phyloP scores from a whole-genome alignment of 2,113 vertebrate genomes.

The Dicrurus megarhynchus region DNA sequence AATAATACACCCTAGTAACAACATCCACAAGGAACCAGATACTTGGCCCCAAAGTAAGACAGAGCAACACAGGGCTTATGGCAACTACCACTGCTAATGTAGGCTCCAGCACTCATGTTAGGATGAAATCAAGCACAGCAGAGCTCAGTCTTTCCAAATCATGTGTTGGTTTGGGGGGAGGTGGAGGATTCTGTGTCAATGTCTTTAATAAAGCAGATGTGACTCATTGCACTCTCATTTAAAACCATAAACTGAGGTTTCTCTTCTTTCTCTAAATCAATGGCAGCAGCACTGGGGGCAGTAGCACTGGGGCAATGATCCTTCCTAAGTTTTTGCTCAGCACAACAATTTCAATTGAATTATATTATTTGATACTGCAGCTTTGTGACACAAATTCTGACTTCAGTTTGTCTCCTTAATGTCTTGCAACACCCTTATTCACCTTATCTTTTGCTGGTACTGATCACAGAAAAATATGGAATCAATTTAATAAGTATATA shows the following conservation, averaged over 20 bases:
- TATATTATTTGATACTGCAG: not conserved
- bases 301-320: not conserved
- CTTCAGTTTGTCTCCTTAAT: not conserved
- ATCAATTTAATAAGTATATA: not conserved
- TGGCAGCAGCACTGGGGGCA: not conserved
- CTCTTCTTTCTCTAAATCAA: not conserved
- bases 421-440: not conserved
- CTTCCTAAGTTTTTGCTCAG: not conserved
- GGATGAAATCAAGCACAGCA: constrained; percentile 36
- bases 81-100: not conserved
- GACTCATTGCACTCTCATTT: not conserved
- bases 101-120: not conserved
- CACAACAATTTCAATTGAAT: not conserved
- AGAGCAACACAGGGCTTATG: not conserved
- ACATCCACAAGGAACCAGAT: constrained; percentile 33
- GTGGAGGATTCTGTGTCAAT: not conserved
- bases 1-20: constrained; percentile 18
- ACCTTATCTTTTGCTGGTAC: not conserved
- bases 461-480: not conserved
- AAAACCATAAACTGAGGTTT: not conserved
- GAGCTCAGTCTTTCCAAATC: constrained; percentile 26
- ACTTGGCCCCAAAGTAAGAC: not conserved
- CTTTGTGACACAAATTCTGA: not conserved
- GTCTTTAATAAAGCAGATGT: constrained; percentile 33
- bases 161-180: not conserved